Evolutionary conservation across 2,113 vertebrate species (phyloP).

Genomic region (Rhynchopsitta pachyrhyncha): DNA sequence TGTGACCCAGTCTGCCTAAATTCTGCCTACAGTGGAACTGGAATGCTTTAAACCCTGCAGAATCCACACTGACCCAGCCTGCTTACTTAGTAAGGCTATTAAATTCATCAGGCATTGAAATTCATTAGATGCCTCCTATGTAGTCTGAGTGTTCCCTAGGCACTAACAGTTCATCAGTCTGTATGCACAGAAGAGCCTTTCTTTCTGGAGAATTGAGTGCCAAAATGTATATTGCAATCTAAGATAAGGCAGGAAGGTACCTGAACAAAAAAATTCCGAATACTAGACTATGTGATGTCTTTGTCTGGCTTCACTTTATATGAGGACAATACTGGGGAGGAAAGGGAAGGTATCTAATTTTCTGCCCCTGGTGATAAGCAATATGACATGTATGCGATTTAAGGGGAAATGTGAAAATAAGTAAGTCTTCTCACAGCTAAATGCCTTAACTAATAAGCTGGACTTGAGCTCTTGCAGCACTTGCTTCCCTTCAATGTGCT

Average conservation of each 20-base stretch:
- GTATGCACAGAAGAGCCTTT: neutral
- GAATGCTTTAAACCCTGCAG: conserved; percentile 5
- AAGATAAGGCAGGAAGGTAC: neutral
- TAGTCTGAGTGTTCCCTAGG: neutral
- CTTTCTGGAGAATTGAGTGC: neutral
- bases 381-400: neutral
- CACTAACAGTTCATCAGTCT: neutral
- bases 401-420: neutral
- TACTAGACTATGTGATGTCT: neutral
- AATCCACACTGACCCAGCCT: conserved; percentile 30
- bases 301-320: neutral
- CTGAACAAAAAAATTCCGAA: neutral
- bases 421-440: neutral
- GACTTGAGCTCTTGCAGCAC: neutral
- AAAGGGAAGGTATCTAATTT: neutral
- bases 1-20: conserved; percentile 10
- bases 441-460: neutral
- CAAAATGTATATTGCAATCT: neutral
- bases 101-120: conserved; percentile 35
- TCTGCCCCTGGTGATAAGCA: neutral
- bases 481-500: neutral
- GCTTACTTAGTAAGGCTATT: conserved; percentile 30
- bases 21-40: conserved; percentile 4
- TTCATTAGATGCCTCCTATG: conserved; percentile 16
- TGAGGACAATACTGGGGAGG: accelerated